Base-by-base conservation (phyloP, 64 coral and sea anemone species). In the Porites australiensis region DNA sequence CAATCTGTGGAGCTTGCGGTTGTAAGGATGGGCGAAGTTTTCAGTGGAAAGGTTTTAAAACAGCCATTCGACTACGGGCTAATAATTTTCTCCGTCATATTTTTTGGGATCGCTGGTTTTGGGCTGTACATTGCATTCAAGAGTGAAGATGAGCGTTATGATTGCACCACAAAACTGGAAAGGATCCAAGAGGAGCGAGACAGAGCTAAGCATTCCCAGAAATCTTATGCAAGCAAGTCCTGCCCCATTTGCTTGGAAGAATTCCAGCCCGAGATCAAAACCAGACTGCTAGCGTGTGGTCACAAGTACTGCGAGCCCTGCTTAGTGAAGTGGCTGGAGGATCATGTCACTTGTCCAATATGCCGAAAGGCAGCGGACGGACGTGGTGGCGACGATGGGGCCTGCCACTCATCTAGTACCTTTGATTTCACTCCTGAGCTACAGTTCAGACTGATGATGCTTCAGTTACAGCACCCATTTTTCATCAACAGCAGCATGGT, bases 221-320 rank as follows among this genome's bases (percentile, higher is more conserved):
- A 37, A 16, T 45, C 81, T 21, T 98, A 98, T 66, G 89, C 79
- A 13, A 92, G 77, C 44, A 54, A 80, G 11, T 94, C 89, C 4
- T 98, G 96, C 47, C 96, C 96, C 8, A 92, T 98, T 64, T 98
- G 96, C 67, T 94, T 98, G 37, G 96, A 98, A 64, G 90, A 89
- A 18, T 98, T 98, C 50, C 45, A 66, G 13, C 64, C 78, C 12
- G 73, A 80, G 91, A 88, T 82, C 5, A 83, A 67, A 73, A 87
- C 79, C 2, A 82, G 79, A 20, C 80, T 83, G 47, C 84, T 98
- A 9, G 89, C 88, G 11, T 98, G 96, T 89, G 96, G 96, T 13
- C 96, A 95, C 37, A 98, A 98, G 67, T 98, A 98, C 71, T 98
- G 96, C 84, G 96, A 98, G 54, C 93, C 93, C 16, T 98, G 96